phyloP scores from a whole-genome alignment of 2,888 invertebrate genomes.

The Timandra comae region DNA sequence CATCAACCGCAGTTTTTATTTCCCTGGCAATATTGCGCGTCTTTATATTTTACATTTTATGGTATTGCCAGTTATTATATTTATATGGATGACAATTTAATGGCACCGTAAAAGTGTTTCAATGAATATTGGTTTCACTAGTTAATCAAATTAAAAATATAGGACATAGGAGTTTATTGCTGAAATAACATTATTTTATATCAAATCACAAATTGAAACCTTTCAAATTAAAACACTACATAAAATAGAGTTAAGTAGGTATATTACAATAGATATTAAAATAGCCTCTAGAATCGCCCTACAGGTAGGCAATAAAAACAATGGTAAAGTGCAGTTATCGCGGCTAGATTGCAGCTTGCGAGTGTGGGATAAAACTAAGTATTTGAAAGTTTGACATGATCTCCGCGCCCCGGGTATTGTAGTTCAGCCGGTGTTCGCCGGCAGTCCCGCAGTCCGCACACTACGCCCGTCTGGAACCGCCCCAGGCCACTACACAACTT shows the following conservation, averaged over 20 bases:
- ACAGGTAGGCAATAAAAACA: constrained; percentile 33
- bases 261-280: no score
- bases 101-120: constrained; percentile 3
- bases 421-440: constrained; percentile 1
- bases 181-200: no score
- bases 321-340: constrained; percentile 38
- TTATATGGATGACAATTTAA: constrained; percentile 21
- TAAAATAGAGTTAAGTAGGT: no score
- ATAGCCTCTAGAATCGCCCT: constrained; percentile 13
- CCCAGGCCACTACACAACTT: constrained; percentile 36
- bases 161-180: no score
- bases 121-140: no score
- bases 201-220: no score
- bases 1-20: constrained; percentile 62
- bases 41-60: constrained; percentile 57
- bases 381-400: constrained; percentile 48
- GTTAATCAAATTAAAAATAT: no score
- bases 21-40: constrained; percentile 57
- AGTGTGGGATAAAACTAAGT: constrained; percentile 59
- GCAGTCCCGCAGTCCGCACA: neutral
- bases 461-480: constrained; percentile 4
- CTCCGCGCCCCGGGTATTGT: constrained; percentile 24
- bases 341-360: constrained; percentile 34
- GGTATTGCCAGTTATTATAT: constrained; percentile 43
- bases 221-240: no score